Evolutionary conservation across 2,113 vertebrate genomes (phyloP), one percentile per base, ranked within the genome.

Genomic region (Cricetomys ansorgei): DNA sequence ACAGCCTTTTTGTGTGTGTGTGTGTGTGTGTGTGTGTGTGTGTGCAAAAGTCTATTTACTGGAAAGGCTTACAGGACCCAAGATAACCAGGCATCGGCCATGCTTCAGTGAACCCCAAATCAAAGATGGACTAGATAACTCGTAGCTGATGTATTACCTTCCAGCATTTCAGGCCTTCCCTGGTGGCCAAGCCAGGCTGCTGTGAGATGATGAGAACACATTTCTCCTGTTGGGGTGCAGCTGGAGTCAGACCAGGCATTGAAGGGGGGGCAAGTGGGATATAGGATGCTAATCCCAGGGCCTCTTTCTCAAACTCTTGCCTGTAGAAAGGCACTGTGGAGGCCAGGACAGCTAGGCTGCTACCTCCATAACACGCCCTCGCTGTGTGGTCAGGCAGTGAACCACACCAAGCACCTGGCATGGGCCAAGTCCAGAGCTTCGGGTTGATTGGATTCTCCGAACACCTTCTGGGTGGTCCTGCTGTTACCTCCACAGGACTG

Each of bases 101-200:
- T 89, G 97, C 95, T 94, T 91, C 95, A 83, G 65, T 88, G 91
- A 97, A 23, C 67, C 62, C 67, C 76, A 96, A 77, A 95, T 95
- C 96, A 94, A 48, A 94, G 94, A 62, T 80, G 48, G 69, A 23
- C 75, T 62, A 67, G 88, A 83, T 80, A 93, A 29, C 0, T 3
- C 29, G 65, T 69, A 50, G 81, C 86, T 43, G 50, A 45, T 55
- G 92, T 43, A 4, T 57, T 34, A 92, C 69, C 34, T 89, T 89
- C 37, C 57, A 75, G 83, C 50, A 53, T 83, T 89, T 87, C 73
- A 84, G 83, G 65, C 5, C 43, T 75, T 19, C 59, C 48, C 80
- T 64, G 48, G 59, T 7, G 73, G 50, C 45, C 65, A 75, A n/a
- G n/a, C 34, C 50, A 87, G 89, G 83, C 88, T 84, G 83, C 64